phyloP scores from a whole-genome alignment of 2,888 invertebrate genomes.

The Callinectes sapidus region DNA sequence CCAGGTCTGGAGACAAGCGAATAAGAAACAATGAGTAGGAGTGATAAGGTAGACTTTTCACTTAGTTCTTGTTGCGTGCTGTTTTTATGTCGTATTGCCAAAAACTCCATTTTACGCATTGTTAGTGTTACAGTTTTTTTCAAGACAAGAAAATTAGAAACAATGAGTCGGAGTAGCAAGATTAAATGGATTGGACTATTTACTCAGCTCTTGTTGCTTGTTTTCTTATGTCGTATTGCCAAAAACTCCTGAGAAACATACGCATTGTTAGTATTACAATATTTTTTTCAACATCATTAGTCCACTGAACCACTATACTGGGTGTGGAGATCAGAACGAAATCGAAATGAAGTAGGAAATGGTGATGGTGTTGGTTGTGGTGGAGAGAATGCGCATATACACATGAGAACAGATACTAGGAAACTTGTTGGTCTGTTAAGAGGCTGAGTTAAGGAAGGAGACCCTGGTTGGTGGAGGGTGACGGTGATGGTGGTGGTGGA shows the following conservation, averaged over 20 bases:
- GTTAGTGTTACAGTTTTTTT: not conserved
- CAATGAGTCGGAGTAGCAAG: not conserved
- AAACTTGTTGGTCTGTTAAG: too few relatives aligned
- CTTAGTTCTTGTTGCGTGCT: not conserved
- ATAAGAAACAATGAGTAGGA: not conserved
- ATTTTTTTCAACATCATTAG: not conserved
- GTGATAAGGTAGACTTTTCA: not conserved
- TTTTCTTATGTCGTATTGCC: not conserved
- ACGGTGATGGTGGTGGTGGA: too few relatives aligned
- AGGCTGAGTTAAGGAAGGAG: too few relatives aligned
- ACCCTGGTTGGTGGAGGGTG: too few relatives aligned
- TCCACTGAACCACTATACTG: not conserved
- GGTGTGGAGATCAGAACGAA: not conserved
- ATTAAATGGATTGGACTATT: not conserved
- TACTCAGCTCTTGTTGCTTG: not conserved
- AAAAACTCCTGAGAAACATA: not conserved
- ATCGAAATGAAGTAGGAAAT: not conserved
- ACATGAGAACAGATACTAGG: too few relatives aligned
- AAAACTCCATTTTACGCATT: not conserved
- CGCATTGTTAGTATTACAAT: not conserved
- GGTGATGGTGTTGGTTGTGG: not conserved
- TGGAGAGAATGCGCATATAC: too few relatives aligned
- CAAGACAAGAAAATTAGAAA: not conserved
- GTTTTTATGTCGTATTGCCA: not conserved
- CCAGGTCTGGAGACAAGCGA: not conserved